A percentile compares a stretch with the other conserved stretches of the same genome.
These are phyloP conservation scores for Cyanoliseus patagonus DNA, from an alignment of 2,113 vertebrate species.

Conservation along the genomic window DNA sequence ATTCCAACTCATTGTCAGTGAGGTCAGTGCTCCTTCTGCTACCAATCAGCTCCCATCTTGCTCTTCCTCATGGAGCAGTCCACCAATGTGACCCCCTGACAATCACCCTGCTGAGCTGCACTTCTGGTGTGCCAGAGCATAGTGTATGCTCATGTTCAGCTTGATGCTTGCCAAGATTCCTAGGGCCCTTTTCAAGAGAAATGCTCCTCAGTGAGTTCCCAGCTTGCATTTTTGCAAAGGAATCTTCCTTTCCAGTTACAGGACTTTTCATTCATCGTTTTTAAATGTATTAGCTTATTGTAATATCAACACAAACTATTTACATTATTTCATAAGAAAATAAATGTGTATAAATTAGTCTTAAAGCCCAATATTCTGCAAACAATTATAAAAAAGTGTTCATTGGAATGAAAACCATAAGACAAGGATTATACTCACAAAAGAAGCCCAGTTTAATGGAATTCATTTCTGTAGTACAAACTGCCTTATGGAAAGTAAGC, in stretches of 20 bases:
- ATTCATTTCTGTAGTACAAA: constrained; percentile 52
- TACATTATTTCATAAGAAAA: constrained; percentile 9
- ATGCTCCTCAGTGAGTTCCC: neutral
- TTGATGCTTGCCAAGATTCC: neutral
- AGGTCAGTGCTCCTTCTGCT: neutral
- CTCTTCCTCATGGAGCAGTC: neutral
- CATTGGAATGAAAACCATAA: neutral
- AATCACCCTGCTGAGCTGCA: neutral
- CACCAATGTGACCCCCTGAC: fast-evolving
- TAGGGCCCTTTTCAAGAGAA: neutral
- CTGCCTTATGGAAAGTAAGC: constrained; percentile 48
- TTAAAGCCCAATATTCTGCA: neutral
- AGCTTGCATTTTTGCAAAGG: neutral
- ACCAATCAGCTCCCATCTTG: neutral
- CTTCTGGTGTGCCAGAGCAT: neutral
- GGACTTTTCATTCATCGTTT: neutral
- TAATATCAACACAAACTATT: neutral
- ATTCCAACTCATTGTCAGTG: neutral
- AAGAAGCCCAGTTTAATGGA: constrained; percentile 14
- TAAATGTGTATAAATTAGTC: neutral
- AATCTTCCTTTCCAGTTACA: neutral
- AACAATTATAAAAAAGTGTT: neutral
- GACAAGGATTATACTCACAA: neutral
- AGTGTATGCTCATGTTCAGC: neutral
- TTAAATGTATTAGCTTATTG: neutral